Evolutionary conservation across 2,888 invertebrate species (phyloP), one percentile per base, ranked within the genome.

Genomic region (Drosophila lutescens): DNA sequence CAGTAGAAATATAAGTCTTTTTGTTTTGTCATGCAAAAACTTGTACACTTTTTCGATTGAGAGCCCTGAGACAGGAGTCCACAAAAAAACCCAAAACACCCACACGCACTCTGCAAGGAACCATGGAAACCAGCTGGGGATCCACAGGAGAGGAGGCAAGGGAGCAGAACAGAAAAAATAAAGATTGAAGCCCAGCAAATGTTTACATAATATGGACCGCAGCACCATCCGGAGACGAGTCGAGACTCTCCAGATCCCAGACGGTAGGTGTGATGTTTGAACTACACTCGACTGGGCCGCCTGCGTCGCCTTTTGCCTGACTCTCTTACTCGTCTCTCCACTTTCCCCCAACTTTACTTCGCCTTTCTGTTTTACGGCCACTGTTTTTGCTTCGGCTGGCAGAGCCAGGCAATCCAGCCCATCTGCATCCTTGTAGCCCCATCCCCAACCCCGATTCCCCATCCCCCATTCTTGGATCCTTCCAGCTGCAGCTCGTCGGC

Each of bases 241-340:
- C 53, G 50, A 56, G 74, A 68, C 70, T 66, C 60, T 74, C 55
- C 63, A 68, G 65, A 47, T 75, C 54, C 65, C 69, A 70, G 68
- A 63, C 63, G 55, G 41, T 60, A 54, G 89, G 89, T 89, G 89
- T 89, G 73, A 89, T 89, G 80, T 89, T 89, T 89, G 82, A 89
- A 86, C 89, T 89, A 79, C 89, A 89, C 89, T 89, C 85, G 72
- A 82, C 82, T 74, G 72, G 70, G 54, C 66, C 43, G 63, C 65
- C 44, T 38, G 54, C 54, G 54, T 65, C 55, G 62, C 61, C 66
- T 69, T 67, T 2, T 26, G 26, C 26, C 26, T 26, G 5, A 26
- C 26, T 58, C 69, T 60, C 60, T 70, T 69, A 58, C 69, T 60
- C 65, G 58, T 34, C 59, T 60, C 68, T 61, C 26, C 26, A 34